Percentiles rank a stretch among this genome's conserved stretches.
Conservation (phyloP, 1,140 invertebrate genomes). For the Streblospio benedicti region DNA sequence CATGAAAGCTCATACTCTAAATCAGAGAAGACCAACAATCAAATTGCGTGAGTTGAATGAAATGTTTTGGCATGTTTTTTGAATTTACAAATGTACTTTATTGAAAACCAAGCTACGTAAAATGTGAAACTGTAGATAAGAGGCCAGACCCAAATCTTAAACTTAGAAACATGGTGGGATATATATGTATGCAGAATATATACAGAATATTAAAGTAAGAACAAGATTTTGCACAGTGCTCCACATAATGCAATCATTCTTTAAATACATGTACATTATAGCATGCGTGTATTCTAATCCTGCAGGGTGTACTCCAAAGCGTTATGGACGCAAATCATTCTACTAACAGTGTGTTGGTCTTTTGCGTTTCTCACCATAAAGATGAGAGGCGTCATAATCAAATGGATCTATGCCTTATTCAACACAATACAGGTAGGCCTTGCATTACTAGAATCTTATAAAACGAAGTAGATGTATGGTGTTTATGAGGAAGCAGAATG, state of each 20-base stretch:
- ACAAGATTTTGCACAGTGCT: neutral
- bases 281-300: neutral
- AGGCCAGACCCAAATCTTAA: too few species aligned
- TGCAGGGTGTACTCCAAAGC: conserved; percentile 43
- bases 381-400: conserved; percentile 37
- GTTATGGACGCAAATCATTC: conserved; percentile 44
- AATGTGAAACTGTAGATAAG: too few species aligned
- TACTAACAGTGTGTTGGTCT: conserved; percentile 38
- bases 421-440: conserved; percentile 39
- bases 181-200: too few species aligned
- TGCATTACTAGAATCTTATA: neutral
- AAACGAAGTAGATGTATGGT: neutral
- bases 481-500: neutral
- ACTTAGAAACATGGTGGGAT: too few species aligned
- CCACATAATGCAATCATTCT: neutral
- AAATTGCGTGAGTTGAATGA: conserved; percentile 39
- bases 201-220: too few species aligned
- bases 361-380: conserved; percentile 42
- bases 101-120: too few species aligned
- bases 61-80: too few species aligned
- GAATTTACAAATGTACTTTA: too few species aligned
- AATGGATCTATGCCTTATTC: conserved; percentile 44
- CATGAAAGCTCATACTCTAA: conserved; percentile 49
- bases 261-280: neutral
- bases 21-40: conserved; percentile 46